phyloP scores from a whole-genome alignment of 2,888 invertebrate genomes.

The Drosophila fulvimacula region DNA sequence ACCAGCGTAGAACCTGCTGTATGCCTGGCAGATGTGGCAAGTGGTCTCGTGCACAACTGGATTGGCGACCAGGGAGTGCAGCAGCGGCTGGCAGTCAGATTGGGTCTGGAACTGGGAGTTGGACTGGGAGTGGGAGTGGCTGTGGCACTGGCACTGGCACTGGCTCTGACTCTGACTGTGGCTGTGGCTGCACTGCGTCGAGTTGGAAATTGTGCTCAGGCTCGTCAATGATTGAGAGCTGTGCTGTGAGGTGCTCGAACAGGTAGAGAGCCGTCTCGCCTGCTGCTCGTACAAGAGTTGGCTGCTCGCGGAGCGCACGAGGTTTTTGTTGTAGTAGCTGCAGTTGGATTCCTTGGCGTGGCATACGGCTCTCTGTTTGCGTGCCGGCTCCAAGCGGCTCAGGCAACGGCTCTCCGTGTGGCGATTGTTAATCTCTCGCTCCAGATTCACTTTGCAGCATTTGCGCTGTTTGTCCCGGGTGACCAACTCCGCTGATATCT shows the following conservation, averaged over 20 bases:
- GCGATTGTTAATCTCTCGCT: conserved; percentile 30
- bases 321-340: conserved; percentile 21
- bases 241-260: conserved; percentile 66
- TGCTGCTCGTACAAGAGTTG: conserved; percentile 64
- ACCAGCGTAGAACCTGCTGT: conserved; percentile 64
- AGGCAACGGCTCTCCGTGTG: conserved; percentile 41
- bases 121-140: conserved; percentile 7
- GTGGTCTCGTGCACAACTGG: conserved; percentile 62
- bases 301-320: background rate
- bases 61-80: background rate
- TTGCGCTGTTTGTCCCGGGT: conserved; percentile 54
- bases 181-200: conserved; percentile 44
- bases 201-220: conserved; percentile 51
- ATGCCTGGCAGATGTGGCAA: conserved; percentile 78
- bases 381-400: conserved; percentile 48
- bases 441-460: conserved; percentile 26
- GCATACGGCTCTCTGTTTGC: conserved; percentile 81
- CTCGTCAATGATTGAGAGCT: conserved; percentile 60
- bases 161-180: background rate
- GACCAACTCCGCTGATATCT: conserved; percentile 74
- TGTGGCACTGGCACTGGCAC: background rate
- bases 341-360: conserved; percentile 68
- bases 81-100: background rate
- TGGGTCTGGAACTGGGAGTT: background rate
- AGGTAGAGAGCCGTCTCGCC: conserved; percentile 11